These are phyloP conservation scores for Girardinus metallicus DNA, from an alignment of 2,797 vertebrate species.

Conservation along the genomic window DNA sequence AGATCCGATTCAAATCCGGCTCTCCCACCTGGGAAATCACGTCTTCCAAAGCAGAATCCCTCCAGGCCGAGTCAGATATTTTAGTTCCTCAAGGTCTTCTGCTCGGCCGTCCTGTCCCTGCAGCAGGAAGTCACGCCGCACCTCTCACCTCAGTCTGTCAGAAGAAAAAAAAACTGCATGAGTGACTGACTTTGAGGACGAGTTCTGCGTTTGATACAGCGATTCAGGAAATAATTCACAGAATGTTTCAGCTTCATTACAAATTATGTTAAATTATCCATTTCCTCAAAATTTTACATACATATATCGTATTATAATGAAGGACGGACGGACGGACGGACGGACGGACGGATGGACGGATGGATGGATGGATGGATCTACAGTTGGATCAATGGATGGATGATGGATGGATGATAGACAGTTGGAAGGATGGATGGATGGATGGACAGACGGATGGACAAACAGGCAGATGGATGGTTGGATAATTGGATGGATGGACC, in stretches of 20 bases:
- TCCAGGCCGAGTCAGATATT: conserved; percentile 74
- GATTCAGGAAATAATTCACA: background rate
- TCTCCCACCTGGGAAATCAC: conserved; percentile 78
- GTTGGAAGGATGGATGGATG: no score
- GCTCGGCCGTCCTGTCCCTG: conserved; percentile 57
- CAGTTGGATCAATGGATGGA: no score
- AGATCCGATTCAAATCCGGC: conserved; percentile 71
- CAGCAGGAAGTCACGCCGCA: conserved; percentile 54
- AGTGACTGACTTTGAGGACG: background rate
- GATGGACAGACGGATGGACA: no score
- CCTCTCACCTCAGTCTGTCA: conserved; percentile 41
- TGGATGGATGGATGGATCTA: no score
- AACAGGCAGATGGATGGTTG: no score
- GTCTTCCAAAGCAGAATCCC: conserved; percentile 78
- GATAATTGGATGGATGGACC: no score
- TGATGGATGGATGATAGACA: no score
- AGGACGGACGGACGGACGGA: no score
- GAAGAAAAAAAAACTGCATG: conserved; percentile 16
- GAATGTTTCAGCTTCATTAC: background rate
- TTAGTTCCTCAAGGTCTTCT: conserved; percentile 75
- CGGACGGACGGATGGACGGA: no score
- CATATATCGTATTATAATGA: background rate
- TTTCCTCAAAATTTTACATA: no score
- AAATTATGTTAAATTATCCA: background rate
- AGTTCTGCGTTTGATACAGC: background rate